Conservation (phyloP, 1,140 invertebrate genomes). For the Hylaeus volcanicus region DNA sequence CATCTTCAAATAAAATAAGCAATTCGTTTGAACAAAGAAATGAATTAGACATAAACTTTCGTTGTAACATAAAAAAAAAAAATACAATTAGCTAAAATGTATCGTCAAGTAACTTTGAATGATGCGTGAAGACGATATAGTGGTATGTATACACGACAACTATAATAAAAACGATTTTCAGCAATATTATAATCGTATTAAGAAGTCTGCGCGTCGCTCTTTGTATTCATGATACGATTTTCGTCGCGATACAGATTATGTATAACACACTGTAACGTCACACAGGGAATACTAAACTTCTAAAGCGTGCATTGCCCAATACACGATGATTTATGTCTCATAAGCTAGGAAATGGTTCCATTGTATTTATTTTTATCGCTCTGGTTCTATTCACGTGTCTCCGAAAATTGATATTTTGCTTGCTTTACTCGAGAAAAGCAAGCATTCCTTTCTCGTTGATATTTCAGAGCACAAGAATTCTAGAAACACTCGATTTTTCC, state of each 20-base stretch:
- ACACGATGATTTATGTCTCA: background rate
- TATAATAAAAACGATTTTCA: background rate
- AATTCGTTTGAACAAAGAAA: background rate
- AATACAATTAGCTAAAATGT: background rate
- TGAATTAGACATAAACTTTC: background rate
- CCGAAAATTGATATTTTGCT: background rate
- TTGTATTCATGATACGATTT: constrained; percentile 20
- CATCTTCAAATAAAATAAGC: background rate
- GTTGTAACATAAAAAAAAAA: background rate
- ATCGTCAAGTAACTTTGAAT: too few relatives aligned
- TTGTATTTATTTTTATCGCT: background rate
- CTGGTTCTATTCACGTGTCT: background rate
- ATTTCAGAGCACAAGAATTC: too few relatives aligned
- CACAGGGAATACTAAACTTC: constrained; percentile 18
- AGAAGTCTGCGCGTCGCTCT: background rate
- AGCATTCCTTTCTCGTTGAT: too few relatives aligned
- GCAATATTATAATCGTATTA: constrained; percentile 15
- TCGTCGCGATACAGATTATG: background rate
- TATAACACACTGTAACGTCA: background rate
- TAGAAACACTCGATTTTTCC: too few relatives aligned
- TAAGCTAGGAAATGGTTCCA: constrained; percentile 3
- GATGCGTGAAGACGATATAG: too few relatives aligned
- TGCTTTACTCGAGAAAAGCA: too few relatives aligned
- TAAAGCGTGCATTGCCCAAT: background rate
- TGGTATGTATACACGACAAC: background rate